Percentiles rank a stretch among this genome's conserved stretches.
Evolutionary conservation across 2,888 invertebrate species (phyloP).

Genomic region (Liopterus haemorrhoidalis): DNA sequence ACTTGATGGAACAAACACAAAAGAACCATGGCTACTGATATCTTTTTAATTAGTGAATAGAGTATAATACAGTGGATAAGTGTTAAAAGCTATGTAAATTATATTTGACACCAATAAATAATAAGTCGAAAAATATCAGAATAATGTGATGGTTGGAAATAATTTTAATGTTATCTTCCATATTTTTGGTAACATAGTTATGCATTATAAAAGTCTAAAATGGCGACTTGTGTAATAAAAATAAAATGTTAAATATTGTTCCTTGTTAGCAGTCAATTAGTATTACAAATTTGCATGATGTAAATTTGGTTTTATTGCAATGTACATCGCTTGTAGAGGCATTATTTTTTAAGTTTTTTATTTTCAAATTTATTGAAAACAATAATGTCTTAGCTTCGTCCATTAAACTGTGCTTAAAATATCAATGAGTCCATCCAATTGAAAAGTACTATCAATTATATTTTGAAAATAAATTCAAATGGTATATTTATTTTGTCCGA

Average conservation of each 20-base stretch:
- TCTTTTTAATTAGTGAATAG: no score
- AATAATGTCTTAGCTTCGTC: conserved; percentile 16
- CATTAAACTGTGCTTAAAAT: conserved; percentile 21
- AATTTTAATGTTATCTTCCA: conserved; percentile 18
- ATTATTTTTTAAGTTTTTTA: background rate
- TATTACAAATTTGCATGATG: conserved; percentile 16
- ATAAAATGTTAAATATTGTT: conserved; percentile 19
- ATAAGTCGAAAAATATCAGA: no score
- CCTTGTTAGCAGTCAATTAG: conserved; percentile 22
- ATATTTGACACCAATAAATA: no score
- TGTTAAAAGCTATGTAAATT: no score
- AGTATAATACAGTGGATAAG: no score
- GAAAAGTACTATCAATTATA: conserved; percentile 13
- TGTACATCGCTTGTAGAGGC: background rate
- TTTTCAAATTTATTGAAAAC: background rate
- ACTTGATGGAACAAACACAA: no score
- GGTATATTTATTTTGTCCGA: conserved; percentile 23
- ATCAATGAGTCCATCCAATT: conserved; percentile 23
- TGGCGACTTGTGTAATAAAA: conserved; percentile 16
- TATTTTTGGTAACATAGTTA: conserved; percentile 20
- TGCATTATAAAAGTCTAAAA: conserved; percentile 19
- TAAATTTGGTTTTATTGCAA: conserved; percentile 15
- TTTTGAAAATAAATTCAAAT: conserved; percentile 18
- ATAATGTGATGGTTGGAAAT: conserved; percentile 14
- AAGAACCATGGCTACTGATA: no score